Evolutionary conservation across 2,888 invertebrate species (phyloP).

Genomic region (Cosmia trapezina): DNA sequence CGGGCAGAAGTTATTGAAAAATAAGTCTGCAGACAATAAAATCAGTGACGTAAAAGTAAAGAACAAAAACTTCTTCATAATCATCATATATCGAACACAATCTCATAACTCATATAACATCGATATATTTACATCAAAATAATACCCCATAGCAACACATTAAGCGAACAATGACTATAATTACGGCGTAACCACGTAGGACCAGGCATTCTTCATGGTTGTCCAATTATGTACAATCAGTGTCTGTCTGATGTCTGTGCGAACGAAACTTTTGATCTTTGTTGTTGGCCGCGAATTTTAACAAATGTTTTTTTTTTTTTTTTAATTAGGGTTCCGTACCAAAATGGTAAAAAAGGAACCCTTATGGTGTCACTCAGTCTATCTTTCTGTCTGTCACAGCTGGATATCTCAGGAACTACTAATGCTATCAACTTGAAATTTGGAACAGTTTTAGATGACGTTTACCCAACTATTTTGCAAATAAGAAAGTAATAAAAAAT

Average conservation of each 20-base stretch:
- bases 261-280: constrained; percentile 22
- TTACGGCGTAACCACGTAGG: constrained; percentile 54
- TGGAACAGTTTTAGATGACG: too few relatives aligned
- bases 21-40: too few relatives aligned
- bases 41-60: constrained; percentile 1
- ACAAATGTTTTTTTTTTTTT: constrained; percentile 9
- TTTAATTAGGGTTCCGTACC: too few relatives aligned
- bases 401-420: too few relatives aligned
- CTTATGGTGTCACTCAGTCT: too few relatives aligned
- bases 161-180: constrained; percentile 58
- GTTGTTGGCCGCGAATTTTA: constrained; percentile 40
- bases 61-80: constrained; percentile 3
- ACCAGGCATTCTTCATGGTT: constrained; percentile 56
- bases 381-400: too few relatives aligned
- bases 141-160: constrained; percentile 36
- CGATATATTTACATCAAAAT: constrained; percentile 60
- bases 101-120: constrained; percentile 45
- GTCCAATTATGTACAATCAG: constrained; percentile 54
- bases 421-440: too few relatives aligned
- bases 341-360: too few relatives aligned
- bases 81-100: neutral
- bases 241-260: constrained; percentile 21
- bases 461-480: too few relatives aligned
- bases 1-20: too few relatives aligned
- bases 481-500: too few relatives aligned